Evolutionary conservation across 2,888 invertebrate species (phyloP).

Genomic region (Ischnus inquisitorius): DNA sequence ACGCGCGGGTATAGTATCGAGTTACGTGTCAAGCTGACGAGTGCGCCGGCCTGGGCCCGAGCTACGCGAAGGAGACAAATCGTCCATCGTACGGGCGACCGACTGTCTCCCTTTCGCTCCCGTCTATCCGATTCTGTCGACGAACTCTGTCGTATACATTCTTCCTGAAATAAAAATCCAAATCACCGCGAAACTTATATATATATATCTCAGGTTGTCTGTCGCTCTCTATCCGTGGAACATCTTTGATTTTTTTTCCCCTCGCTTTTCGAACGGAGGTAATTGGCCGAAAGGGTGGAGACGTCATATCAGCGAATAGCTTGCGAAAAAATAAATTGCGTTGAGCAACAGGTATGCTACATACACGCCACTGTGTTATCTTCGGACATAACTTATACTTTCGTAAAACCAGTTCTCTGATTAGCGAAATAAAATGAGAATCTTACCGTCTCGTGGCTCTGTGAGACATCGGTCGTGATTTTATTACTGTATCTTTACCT

Average conservation of each 20-base stretch:
- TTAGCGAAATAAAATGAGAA: slow-evolving; percentile 36
- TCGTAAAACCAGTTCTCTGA: slow-evolving; percentile 34
- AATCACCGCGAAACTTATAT: slow-evolving; percentile 40
- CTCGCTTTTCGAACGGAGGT: not conserved
- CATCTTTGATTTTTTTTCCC: slow-evolving; percentile 52
- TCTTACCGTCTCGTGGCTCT: slow-evolving; percentile 32
- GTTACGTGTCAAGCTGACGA: slow-evolving; percentile 81
- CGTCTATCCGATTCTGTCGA: not conserved
- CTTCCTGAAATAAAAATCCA: slow-evolving; percentile 60
- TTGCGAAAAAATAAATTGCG: slow-evolving; percentile 35
- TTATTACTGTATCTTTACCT: not conserved
- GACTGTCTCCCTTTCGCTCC: slow-evolving; percentile 5
- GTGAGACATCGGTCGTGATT: slow-evolving; percentile 11
- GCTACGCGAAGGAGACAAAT: slow-evolving; percentile 59
- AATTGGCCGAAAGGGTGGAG: slow-evolving; percentile 20
- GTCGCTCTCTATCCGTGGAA: not conserved
- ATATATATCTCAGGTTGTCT: not conserved
- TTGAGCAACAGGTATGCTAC: slow-evolving; percentile 46
- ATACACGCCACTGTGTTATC: slow-evolving; percentile 21
- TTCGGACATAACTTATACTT: not conserved
- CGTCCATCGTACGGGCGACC: slow-evolving; percentile 52
- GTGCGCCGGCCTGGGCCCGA: slow-evolving; percentile 55
- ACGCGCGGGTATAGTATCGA: slow-evolving; percentile 79
- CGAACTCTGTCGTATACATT: slow-evolving; percentile 56
- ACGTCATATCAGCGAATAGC: slow-evolving; percentile 14